These are phyloP conservation scores for Yasuhikotakia modesta DNA, from an alignment of 2,797 vertebrate genomes.

Conservation along the genomic window DNA sequence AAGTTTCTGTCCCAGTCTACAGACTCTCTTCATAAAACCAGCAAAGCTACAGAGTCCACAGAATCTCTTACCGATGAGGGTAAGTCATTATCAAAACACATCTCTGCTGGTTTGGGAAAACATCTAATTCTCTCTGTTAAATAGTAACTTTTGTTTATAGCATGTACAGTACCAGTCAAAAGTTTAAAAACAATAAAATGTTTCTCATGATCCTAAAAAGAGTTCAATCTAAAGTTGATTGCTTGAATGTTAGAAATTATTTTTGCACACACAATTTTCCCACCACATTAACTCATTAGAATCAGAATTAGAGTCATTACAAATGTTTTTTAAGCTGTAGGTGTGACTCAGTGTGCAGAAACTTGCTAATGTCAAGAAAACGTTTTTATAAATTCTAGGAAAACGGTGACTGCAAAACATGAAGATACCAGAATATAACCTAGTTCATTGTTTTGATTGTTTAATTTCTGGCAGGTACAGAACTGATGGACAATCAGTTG, in stretches of 20 bases:
- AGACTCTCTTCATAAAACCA: conserved; percentile 88
- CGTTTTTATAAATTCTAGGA: no score
- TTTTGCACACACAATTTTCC: no score
- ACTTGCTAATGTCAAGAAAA: no score
- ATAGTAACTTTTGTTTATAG: background rate
- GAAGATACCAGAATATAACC: no score
- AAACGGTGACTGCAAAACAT: no score
- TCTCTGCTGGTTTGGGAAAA: background rate
- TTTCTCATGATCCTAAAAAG: no score
- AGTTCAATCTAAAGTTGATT: no score
- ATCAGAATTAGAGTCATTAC: no score
- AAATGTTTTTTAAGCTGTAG: no score
- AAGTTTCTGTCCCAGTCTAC: conserved; percentile 90
- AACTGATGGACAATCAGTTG: conserved; percentile 92
- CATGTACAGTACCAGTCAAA: background rate
- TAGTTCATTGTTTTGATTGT: background rate
- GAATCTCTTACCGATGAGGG: conserved; percentile 93
- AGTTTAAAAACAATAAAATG: background rate
- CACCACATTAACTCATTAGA: no score
- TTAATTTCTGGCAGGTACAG: conserved; percentile 78
- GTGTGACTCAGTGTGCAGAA: no score
- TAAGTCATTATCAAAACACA: conserved; percentile 60
- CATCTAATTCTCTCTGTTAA: background rate
- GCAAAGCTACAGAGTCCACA: conserved; percentile 87
- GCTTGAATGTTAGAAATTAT: no score